phyloP scores from a whole-genome alignment of 2,888 invertebrate genomes.

The Caenorhabditis sulstoni region DNA sequence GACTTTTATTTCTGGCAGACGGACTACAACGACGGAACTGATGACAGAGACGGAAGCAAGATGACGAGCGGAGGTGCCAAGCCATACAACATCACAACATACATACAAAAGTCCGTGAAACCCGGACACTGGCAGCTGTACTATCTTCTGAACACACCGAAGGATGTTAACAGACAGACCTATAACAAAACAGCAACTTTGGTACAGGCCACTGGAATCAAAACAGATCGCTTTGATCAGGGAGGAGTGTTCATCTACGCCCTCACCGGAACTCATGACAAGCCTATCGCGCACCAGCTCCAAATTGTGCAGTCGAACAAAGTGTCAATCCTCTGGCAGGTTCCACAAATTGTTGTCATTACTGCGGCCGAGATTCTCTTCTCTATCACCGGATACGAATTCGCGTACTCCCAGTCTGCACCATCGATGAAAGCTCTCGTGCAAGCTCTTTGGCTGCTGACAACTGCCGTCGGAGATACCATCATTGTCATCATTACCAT shows the following conservation, averaged over 20 bases:
- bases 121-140: conserved; percentile 78
- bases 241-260: conserved; percentile 75
- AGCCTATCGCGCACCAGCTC: conserved; percentile 21
- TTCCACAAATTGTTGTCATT: conserved; percentile 82
- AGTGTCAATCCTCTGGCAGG: conserved; percentile 81
- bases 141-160: conserved; percentile 69
- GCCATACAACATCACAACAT: conserved; percentile 24
- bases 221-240: conserved; percentile 58
- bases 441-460: conserved; percentile 92
- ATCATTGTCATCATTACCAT: conserved; percentile 89
- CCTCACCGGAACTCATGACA: conserved; percentile 59
- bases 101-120: conserved; percentile 71
- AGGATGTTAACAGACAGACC: conserved; percentile 67
- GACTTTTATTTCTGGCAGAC: conserved; percentile 77
- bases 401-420: conserved; percentile 85
- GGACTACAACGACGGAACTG: conserved; percentile 54
- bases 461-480: conserved; percentile 93
- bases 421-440: conserved; percentile 94
- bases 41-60: conserved; percentile 51
- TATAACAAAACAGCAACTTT: conserved; percentile 47
- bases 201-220: conserved; percentile 27
- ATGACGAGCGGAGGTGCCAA: conserved; percentile 11
- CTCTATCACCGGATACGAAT: conserved; percentile 82
- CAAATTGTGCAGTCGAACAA: conserved; percentile 67
- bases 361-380: conserved; percentile 83